Evolutionary conservation across 2,797 vertebrate species (phyloP), one percentile per base, ranked within the genome.

Genomic region (Anniella stebbinsi): DNA sequence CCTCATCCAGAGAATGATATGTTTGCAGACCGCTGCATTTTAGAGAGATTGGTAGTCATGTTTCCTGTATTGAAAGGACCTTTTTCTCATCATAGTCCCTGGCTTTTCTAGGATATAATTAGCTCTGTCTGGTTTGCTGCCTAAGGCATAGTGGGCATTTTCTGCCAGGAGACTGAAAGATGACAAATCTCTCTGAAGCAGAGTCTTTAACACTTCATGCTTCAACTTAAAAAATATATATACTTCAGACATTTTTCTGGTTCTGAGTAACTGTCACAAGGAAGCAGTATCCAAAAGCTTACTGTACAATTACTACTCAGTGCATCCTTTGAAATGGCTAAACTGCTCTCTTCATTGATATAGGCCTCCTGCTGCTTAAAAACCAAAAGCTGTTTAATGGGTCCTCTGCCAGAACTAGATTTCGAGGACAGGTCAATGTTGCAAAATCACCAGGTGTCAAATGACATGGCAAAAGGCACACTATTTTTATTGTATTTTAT

Each of bases 401-500:
- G 36, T 25, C 8, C 38, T 0, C 69, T 93, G 57, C 81, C 81
- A 92, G 60, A 57, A 60, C 83, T 91, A 57, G 2, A 1, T 86
- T 94, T 90, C 54, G 17, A 92, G 87, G 81, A 28, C 38, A 95
- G 87, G 88, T 92, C 90, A 92, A 0, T 82, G 51, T 72, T 90
- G n/a, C 88, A 92, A 93, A 94, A 93, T 90, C 77, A 70, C 41
- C 67, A 76, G 23, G 7, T 92, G 87, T 92, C 85, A 92, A 91
- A 92, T 83, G 5, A 67, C 23, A 78, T 4, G 77, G 0, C 15
- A 54, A 38, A 92, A 87, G 38, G 7, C 57, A 60, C 17, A 54
- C 10, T 9, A 41, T 1, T 93, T 93, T 88, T 86, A 69, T 82
- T 90, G 60, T 86, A 25, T 80, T 94, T 89, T 90, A 76, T 67